Base-by-base conservation (phyloP, 64 coral and sea anemone genomes). In the Porites lutea region DNA sequence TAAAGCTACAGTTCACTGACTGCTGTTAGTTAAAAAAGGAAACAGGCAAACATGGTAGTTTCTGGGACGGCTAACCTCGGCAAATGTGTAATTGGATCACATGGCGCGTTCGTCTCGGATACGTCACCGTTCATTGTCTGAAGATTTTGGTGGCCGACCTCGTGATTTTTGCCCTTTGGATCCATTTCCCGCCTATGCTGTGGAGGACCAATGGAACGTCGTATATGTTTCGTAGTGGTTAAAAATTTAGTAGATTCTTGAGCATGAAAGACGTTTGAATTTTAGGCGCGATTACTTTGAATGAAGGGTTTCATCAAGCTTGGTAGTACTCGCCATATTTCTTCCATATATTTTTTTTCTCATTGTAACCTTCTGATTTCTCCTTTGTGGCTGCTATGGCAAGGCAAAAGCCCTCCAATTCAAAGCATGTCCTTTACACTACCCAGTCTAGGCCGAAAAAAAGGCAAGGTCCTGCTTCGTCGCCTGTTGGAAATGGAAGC, bases 251-350 rank as follows among this genome's bases (percentile, higher is more conserved):
- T 27, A 71, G 67, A 71, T 71, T 23, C n/a, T 71, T 60, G 13
- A 27, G 22, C 43, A 71, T 11, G 18, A 71, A 21, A 71, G 67
- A 71, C 15, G 11, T 71, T 71, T 71, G 18, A 71, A 71, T 21
- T 71, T 71, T 71, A 71, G 67, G 67, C 67, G 67, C 67, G 67
- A 71, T 71, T 8, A 71, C 43, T 71, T 71, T 71, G n/a, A 27
- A 71, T 4, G n/a, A 71, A 60, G 4, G 21, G 67, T 19, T 71
- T 19, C 15, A 71, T 71, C 21, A 15, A 71, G 67, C 18, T 19
- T 7, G 43, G 67, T 71, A 23, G 4, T 23, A 27, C 43, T 71
- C 19, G 67, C 67, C 43, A 71, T 71, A 21, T 71, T 71, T 71
- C 43, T 11, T 19, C 3, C 43, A 71, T 71, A n/a, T n/a, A n/a